phyloP scores from a whole-genome alignment of 1,140 invertebrate species.

The Pachyrhynchus sulphureomaculatus region DNA sequence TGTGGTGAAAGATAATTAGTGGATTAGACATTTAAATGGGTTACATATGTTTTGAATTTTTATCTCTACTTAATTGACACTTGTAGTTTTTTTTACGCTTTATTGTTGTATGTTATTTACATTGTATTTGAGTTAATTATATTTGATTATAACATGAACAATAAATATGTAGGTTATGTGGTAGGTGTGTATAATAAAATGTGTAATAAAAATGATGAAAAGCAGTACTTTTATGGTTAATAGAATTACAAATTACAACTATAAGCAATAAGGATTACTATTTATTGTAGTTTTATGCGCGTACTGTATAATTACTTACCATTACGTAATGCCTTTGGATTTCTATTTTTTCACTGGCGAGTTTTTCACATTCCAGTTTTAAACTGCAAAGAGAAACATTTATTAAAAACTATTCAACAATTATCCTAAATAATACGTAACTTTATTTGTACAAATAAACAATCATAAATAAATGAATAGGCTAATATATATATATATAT shows the following conservation, averaged over 20 bases:
- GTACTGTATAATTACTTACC: constrained; percentile 77
- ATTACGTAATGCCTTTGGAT: constrained; percentile 98
- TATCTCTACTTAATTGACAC: no score
- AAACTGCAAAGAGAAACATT: constrained; percentile 64
- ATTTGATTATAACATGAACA: not conserved
- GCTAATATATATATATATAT: no score
- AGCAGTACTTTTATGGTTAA: not conserved
- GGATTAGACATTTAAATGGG: no score
- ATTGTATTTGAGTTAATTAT: not conserved
- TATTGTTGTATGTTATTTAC: no score
- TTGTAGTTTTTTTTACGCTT: no score
- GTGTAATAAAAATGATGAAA: no score
- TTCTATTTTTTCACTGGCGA: constrained; percentile 96
- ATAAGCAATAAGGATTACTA: not conserved
- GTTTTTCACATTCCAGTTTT: constrained; percentile 92
- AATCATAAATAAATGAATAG: no score
- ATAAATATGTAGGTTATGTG: constrained; percentile 5
- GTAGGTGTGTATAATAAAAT: constrained; percentile 1
- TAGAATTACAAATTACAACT: not conserved
- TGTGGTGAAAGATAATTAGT: no score
- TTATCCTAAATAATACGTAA: no score
- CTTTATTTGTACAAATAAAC: no score
- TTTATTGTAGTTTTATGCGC: not conserved
- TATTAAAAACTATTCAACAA: no score
- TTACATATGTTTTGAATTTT: no score